Conservation (phyloP, 2,888 invertebrate species). For the Perdita meconis region DNA sequence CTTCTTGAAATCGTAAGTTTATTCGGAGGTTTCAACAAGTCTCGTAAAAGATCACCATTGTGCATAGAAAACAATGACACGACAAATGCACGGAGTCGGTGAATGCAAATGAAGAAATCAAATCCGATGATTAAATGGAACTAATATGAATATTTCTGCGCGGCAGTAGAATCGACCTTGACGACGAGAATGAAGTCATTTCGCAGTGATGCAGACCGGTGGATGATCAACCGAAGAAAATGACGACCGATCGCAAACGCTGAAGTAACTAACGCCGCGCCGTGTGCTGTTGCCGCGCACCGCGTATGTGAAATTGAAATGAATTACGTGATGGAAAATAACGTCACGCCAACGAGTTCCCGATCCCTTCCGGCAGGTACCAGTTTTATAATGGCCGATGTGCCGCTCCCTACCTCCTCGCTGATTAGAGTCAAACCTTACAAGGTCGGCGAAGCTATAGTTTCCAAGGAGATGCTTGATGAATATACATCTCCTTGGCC, state of each 20-base stretch:
- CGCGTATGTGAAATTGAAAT: slow-evolving; percentile 1
- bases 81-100: too few species aligned
- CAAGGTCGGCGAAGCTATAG: slow-evolving; percentile 51
- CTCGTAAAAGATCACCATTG: too few species aligned
- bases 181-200: not conserved
- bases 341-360: slow-evolving; percentile 24
- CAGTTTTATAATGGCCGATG: slow-evolving; percentile 30
- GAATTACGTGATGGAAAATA: slow-evolving; percentile 38
- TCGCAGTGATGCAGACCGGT: not conserved
- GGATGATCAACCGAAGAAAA: slow-evolving; percentile 8
- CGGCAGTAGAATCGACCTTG: not conserved
- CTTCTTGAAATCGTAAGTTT: too few species aligned
- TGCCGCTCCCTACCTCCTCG: slow-evolving; percentile 1
- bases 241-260: not conserved
- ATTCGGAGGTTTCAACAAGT: too few species aligned
- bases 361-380: slow-evolving; percentile 37
- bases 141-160: not conserved
- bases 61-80: too few species aligned
- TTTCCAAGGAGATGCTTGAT: slow-evolving; percentile 57
- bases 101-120: too few species aligned
- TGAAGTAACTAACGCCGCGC: too few species aligned
- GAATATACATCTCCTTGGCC: slow-evolving; percentile 44
- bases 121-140: too few species aligned
- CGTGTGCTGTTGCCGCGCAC: too few species aligned
- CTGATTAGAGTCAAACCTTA: slow-evolving; percentile 46